A percentile compares a stretch with the other conserved stretches of the same genome.
These are phyloP conservation scores for Pseudomyrmex dendroicus DNA, from an alignment of 1,140 invertebrate species.

Conservation along the genomic window DNA sequence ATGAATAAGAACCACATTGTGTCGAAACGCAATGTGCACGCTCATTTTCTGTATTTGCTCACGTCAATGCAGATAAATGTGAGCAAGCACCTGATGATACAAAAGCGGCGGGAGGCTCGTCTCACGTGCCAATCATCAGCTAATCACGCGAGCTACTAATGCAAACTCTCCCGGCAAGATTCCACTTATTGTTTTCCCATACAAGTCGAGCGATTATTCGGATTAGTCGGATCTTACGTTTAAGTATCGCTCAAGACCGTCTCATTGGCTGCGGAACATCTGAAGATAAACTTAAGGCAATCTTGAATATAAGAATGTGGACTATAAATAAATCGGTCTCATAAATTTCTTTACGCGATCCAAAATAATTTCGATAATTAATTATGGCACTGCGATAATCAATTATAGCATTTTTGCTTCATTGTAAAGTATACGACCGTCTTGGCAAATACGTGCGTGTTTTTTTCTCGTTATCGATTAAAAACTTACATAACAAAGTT, in stretches of 20 bases:
- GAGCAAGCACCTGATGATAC: slow-evolving; percentile 49
- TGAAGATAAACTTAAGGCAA: no score
- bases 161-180: not conserved
- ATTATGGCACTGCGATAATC: not conserved
- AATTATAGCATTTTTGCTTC: slow-evolving; percentile 24
- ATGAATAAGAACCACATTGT: not conserved
- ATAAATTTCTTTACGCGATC: not conserved
- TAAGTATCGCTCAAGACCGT: no score
- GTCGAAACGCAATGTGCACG: not conserved
- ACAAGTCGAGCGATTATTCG: not conserved
- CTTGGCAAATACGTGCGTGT: not conserved
- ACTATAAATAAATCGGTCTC: not conserved
- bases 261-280: no score
- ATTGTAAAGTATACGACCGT: slow-evolving; percentile 6
- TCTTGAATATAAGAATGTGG: no score
- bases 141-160: slow-evolving; percentile 67
- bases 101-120: slow-evolving; percentile 61
- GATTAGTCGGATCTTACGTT: no score
- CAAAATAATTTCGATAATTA: no score
- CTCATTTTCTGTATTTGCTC: not conserved
- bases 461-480: not conserved
- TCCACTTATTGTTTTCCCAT: not conserved
- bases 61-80: slow-evolving; percentile 16
- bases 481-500: not conserved
- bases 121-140: slow-evolving; percentile 73